A percentile compares a stretch with the other conserved stretches of the same genome.
These are phyloP conservation scores for Drosophila kanekoi DNA, from an alignment of 2,888 invertebrate genomes.

Conservation along the genomic window DNA sequence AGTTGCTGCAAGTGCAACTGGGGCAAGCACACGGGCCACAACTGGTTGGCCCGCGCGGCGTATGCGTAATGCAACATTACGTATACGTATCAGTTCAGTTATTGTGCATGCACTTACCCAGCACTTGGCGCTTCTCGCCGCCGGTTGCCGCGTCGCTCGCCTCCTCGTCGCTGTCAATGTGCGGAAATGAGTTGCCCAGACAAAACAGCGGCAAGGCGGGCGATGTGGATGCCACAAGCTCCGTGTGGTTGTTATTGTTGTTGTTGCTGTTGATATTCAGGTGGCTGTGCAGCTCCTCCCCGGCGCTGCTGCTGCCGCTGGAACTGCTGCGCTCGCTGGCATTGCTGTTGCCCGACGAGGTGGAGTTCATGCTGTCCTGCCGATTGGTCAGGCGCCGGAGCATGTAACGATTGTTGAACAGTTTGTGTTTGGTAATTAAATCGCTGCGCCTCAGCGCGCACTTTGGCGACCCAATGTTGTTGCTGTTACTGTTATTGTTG, in stretches of 20 bases:
- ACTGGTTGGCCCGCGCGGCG: constrained; percentile 46
- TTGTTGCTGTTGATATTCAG: constrained; percentile 43
- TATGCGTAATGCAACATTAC: constrained; percentile 71
- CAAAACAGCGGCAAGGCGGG: constrained; percentile 87
- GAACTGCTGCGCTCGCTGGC: constrained; percentile 82
- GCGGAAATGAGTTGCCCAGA: constrained; percentile 89
- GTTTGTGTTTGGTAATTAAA: constrained; percentile 85
- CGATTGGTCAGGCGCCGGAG: constrained; percentile 84
- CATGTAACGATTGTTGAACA: constrained; percentile 85
- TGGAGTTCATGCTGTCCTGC: constrained; percentile 84
- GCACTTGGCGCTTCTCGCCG: constrained; percentile 81
- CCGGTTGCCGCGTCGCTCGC: constrained; percentile 78
- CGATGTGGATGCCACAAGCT: constrained; percentile 68
- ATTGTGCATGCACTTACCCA: constrained; percentile 49
- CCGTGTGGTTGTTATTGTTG: constrained; percentile 33
- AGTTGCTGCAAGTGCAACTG: too few relatives aligned
- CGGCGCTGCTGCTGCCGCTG: constrained; percentile 81
- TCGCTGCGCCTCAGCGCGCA: constrained; percentile 85
- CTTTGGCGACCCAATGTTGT: constrained; percentile 84
- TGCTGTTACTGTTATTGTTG: constrained; percentile 38
- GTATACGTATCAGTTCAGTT: constrained; percentile 61
- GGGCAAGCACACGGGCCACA: constrained; percentile 16
- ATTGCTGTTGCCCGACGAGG: constrained; percentile 83
- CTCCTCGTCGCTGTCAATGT: constrained; percentile 91
- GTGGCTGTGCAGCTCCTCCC: constrained; percentile 68